Base-by-base conservation (phyloP, 1,140 invertebrate species). In the Drosophila quadrilineata region DNA sequence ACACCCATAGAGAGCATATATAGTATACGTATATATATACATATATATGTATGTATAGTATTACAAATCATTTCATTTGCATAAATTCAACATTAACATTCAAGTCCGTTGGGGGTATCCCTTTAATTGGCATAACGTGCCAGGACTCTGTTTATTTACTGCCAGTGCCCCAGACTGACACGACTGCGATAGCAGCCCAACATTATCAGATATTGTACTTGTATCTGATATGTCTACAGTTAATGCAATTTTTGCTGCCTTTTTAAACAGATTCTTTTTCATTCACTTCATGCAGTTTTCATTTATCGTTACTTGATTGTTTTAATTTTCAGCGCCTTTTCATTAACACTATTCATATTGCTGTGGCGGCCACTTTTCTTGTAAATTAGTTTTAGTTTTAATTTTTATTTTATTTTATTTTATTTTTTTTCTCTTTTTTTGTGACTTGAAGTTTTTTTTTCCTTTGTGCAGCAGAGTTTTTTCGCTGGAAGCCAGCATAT, bases 1-100 rank as follows among this genome's bases (percentile, higher is more conserved):
- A 62, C 64, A 67, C n/a, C n/a, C n/a, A n/a, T n/a, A n/a, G n/a
- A n/a, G n/a, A n/a, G n/a, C n/a, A n/a, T n/a, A n/a, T n/a, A n/a
- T n/a, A n/a, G n/a, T n/a, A n/a, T n/a, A n/a, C n/a, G n/a, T n/a
- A n/a, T n/a, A n/a, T n/a, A n/a, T n/a, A n/a, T n/a, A n/a, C n/a
- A n/a, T n/a, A n/a, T n/a, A n/a, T n/a, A n/a, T n/a, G n/a, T n/a
- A n/a, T n/a, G n/a, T n/a, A n/a, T n/a, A n/a, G n/a, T 67, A 67
- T 67, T 66, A 54, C 63, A 70, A 71, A 71, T 71, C 63, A 66
- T 60, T 66, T 71, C 24, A 71, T 71, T 71, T 66, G 48, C 67
- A 71, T 71, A 71, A 71, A 71, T 71, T 66, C 24, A 28, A 29
- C 67, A 71, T 71, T 71, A 66, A 45, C 57, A 67, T 62, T 53